Evolutionary conservation across 2,113 vertebrate genomes (phyloP), one percentile per base, ranked within the genome.

Genomic region (Rhabdornis inornatus): DNA sequence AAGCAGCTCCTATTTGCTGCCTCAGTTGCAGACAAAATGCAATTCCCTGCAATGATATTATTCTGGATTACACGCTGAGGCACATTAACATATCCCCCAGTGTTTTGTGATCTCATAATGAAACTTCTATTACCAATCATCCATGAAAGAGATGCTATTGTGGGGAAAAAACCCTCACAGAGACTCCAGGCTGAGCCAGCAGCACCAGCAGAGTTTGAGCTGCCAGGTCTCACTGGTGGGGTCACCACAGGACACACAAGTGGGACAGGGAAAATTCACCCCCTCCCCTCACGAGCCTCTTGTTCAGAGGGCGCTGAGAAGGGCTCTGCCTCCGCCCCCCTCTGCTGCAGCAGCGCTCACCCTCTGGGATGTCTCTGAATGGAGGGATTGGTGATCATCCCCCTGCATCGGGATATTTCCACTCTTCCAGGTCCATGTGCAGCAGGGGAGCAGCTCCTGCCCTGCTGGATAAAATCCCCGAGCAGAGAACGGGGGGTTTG

Each of bases 91-190:
- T 90, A 95, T 76, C 86, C 89, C 93, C 96, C 78, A 56, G 89
- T 87, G 93, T 52, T 95, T 71, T 89, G 87, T 89, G 93, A 95
- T 89, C 91, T 91, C 80, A 57, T 76, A 95, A 97, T 91, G 89
- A 84, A 94, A 80, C 74, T 87, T 55, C 70, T 80, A 72, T 68
- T 85, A 79, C 78, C 93, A 92, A 87, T 72, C 93, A 91, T 44
- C 89, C 91, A 77, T 87, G 91, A 87, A 95, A 94, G 83, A 87
- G 87, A 90, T 1, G n/a, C 27, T 44, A 8, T 16, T 79, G 77
- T 47, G 39, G 33, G 72, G 24, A 1, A 76, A 68, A 84, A 63
- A 4, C 4, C 25, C 40, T 78, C 6, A 4, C 35, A 76, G 68
- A 60, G n/a, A 23, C 30, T 75, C 57, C 59, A 49, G 64, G 27